Evolutionary conservation across 2,888 invertebrate species (phyloP), one percentile per base, ranked within the genome.

Genomic region (Archaeoteleia sp.): DNA sequence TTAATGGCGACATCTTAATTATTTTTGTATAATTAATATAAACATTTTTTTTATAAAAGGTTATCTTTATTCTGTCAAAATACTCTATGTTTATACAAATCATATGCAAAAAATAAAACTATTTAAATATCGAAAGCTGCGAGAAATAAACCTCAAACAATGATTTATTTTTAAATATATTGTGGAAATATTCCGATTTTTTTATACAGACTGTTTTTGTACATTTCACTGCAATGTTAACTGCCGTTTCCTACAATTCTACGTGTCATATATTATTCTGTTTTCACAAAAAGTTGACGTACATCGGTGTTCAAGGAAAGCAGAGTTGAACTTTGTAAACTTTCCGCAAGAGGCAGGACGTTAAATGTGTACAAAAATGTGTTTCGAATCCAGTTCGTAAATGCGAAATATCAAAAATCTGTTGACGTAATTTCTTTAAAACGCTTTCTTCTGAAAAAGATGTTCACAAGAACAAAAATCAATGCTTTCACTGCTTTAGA

Each of bases 281-380:
- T 20, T 5, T 20, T 20, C 12, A 8, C 29, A 29, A 29, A 29
- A 9, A 7, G 29, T 9, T 29, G 29, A 29, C 8, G 8, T 8
- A 9, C 29, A 29, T 29, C 9, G 32, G 32, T 32, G 9, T 10
- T 32, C 9, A 12, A 20, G 32, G 9, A 32, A 32, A 12, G 32
- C 12, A 12, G 32, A 10, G 32, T 32, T 10, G 32, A 32, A 32
- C 12, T 51, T 51, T 61, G 51, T 46, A 46, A 45, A 53, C 40
- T 40, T 53, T 60, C 27, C 53, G 39, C 34, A 46, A 46, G 40
- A 27, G 14, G 45, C 15, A 12, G 12, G 25, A 45, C 14, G 15
- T 61, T 61, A 53, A 53, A 61, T 61, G 46, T 43, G 37, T 60
- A 43, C 2, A 60, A 51, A 58, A 58, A 48, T 60, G 42, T 23